These are phyloP conservation scores for Trichogramma pretiosum DNA, from an alignment of 1,140 invertebrate genomes.

Conservation along the genomic window DNA sequence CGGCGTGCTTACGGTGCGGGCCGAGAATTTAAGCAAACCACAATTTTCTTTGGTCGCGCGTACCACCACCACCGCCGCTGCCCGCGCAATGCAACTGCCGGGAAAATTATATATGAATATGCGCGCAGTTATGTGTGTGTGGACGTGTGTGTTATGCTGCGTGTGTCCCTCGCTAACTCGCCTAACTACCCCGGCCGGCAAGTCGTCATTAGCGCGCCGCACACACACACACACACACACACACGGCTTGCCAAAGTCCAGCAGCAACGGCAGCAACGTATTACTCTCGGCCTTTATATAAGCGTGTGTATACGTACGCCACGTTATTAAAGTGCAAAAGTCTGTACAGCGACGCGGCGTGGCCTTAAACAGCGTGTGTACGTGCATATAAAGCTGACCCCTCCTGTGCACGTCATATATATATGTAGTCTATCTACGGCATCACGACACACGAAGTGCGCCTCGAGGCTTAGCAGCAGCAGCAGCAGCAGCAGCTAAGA, in stretches of 20 bases:
- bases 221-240: too few species aligned
- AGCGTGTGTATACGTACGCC: too few species aligned
- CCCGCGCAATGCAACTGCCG: too few species aligned
- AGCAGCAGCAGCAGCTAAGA: background rate
- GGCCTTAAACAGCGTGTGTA: background rate
- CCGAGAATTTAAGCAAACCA: slow-evolving; percentile 7
- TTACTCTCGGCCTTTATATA: background rate
- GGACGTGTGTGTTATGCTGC: background rate
- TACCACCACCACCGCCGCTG: background rate
- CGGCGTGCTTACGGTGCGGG: too few species aligned
- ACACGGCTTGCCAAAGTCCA: too few species aligned
- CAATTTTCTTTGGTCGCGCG: background rate
- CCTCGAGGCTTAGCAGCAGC: background rate
- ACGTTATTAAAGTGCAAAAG: background rate
- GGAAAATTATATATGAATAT: too few species aligned
- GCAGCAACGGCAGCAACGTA: background rate
- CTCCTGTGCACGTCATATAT: too few species aligned
- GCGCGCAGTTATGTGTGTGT: too few species aligned
- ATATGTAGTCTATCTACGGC: too few species aligned
- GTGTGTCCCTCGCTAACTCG: background rate
- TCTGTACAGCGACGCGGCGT: background rate
- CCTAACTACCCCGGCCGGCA: background rate
- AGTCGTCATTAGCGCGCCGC: slow-evolving; percentile 8
- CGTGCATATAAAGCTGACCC: background rate
- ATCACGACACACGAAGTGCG: slow-evolving; percentile 2